phyloP scores from a whole-genome alignment of 2,888 invertebrate genomes.

The Elysia crispata region DNA sequence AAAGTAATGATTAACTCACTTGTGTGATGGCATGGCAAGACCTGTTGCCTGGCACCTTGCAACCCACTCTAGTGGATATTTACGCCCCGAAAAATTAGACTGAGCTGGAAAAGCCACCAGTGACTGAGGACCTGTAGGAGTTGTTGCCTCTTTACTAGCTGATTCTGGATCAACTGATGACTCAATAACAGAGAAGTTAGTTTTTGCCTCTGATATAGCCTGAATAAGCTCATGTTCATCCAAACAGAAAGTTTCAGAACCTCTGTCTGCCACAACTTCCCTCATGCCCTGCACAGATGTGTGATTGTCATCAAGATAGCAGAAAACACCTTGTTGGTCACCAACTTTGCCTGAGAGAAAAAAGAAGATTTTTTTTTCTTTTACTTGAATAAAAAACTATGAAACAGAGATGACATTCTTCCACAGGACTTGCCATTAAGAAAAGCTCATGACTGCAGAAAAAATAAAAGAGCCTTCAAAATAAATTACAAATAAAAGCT shows the following conservation, averaged over 20 bases:
- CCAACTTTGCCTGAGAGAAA: background rate
- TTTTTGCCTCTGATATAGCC: background rate
- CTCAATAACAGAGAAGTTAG: background rate
- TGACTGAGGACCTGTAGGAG: constrained; percentile 27
- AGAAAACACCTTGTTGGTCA: constrained; percentile 82
- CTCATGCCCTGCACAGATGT: constrained; percentile 96
- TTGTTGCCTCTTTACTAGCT: background rate
- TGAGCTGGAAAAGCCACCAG: constrained; percentile 93
- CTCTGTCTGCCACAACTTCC: constrained; percentile 81
- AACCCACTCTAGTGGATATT: constrained; percentile 89
- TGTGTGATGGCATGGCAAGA: constrained; percentile 55
- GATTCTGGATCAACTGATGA: constrained; percentile 36
- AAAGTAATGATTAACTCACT: constrained; percentile 15
- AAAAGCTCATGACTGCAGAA: too few species aligned
- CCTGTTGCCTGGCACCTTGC: constrained; percentile 82
- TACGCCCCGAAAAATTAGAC: constrained; percentile 95
- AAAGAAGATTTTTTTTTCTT: too few species aligned
- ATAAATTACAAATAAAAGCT: too few species aligned
- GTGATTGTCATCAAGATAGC: constrained; percentile 93
- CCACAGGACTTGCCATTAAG: too few species aligned
- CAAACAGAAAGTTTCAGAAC: constrained; percentile 61
- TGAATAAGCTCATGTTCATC: constrained; percentile 57
- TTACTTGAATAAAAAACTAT: too few species aligned
- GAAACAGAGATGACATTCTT: too few species aligned
- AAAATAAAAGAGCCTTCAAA: too few species aligned